Base-by-base conservation (phyloP, 1,140 invertebrate genomes). In the Pseudomyrmex pallidus region DNA sequence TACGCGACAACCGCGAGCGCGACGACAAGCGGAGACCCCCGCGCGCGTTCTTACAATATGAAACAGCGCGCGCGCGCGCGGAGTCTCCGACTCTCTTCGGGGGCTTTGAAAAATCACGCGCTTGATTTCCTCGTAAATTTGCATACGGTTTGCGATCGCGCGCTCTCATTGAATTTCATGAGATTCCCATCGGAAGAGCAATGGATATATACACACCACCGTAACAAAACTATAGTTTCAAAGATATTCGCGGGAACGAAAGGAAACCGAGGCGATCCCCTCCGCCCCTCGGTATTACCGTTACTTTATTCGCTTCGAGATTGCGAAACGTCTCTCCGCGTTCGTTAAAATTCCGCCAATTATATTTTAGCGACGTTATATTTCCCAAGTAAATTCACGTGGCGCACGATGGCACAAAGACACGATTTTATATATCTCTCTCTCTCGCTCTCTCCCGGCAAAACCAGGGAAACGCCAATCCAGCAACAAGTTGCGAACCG, bases 401-500 rank as follows among this genome's bases (percentile, higher is more conserved):
- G 20, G n/a, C n/a, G n/a, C n/a, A 48, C 10, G 74, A 66, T 67
- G 50, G 17, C 0, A 12, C 20, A 61, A 59, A 50, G 66, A 72
- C 4, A 35, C 22, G 54, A 80, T 80, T 72, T 72, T 72, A 80
- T 80, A 66, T 59, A 15, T 9, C 15, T 13, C 25, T 59, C 20
- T 17, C 10, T 17, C 35, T 35, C 12, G 7, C 7, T 22, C 66
- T 35, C 0, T 35, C 35, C 35, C 35, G 35, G 5, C 35, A 5
- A 35, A 35, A 35, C 35, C 35, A 35, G 35, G 5, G 35, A 35
- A 35, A 56, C n/a, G 66, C 20, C 76, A 80, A 80, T 80, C 46
- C 76, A 80, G 76, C 76, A 80, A 80, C 76, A 80, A 80, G 76
- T 80, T 78, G 66, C 44, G 76, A 80, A 50, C 48, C 66, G 44